Evolutionary conservation across 2,888 invertebrate genomes (phyloP).

Genomic region (Strigamia maritima): DNA sequence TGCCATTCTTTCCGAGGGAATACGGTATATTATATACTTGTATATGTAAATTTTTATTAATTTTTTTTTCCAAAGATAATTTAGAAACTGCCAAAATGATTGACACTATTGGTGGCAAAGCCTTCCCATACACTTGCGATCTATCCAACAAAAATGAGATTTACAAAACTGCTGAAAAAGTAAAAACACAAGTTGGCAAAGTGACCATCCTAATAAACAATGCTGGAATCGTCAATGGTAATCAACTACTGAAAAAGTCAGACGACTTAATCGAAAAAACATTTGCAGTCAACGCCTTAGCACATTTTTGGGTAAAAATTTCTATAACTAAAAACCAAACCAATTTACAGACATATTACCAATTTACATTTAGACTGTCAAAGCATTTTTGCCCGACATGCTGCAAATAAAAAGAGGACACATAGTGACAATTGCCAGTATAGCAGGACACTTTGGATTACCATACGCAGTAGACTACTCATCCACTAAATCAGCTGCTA

Average conservation of each 20-base stretch:
- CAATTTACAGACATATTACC: not conserved
- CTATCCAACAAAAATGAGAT: conserved; percentile 76
- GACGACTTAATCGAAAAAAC: conserved; percentile 82
- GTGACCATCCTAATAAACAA: conserved; percentile 86
- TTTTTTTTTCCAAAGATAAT: too few species aligned
- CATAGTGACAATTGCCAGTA: conserved; percentile 86
- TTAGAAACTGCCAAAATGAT: conserved; percentile 76
- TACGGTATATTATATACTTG: too few species aligned
- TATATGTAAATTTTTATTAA: too few species aligned
- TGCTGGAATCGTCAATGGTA: conserved; percentile 86
- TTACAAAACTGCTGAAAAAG: conserved; percentile 69
- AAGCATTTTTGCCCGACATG: conserved; percentile 90
- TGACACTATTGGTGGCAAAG: conserved; percentile 64
- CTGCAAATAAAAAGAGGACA: conserved; percentile 81
- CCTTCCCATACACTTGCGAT: conserved; percentile 76
- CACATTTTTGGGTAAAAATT: conserved; percentile 90
- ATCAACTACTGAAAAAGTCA: conserved; percentile 73
- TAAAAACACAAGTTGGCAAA: conserved; percentile 73
- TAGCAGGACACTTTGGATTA: conserved; percentile 80
- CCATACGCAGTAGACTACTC: conserved; percentile 87
- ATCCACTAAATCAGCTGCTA: conserved; percentile 88
- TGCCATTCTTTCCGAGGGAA: too few species aligned
- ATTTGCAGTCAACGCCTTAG: conserved; percentile 82
- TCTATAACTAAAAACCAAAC: not conserved
- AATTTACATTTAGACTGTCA: conserved; percentile 85